Percentiles rank a stretch among this genome's conserved stretches.
Evolutionary conservation across 2,113 vertebrate species (phyloP).

Genomic region (Poicephalus gulielmi): DNA sequence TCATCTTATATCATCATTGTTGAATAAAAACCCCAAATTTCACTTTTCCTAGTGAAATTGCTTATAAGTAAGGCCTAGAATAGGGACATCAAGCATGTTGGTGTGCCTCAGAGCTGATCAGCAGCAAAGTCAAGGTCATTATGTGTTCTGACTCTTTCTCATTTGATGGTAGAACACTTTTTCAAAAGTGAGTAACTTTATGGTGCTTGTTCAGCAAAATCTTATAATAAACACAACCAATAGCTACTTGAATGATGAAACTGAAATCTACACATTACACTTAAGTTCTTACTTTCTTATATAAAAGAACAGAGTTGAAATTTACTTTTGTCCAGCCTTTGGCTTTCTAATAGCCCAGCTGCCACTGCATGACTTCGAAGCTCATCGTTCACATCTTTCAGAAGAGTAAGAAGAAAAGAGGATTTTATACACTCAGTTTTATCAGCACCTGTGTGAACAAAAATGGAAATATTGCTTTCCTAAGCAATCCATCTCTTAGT

Average conservation of each 20-base stretch:
- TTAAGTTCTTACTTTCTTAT: not conserved
- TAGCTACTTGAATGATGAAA: not conserved
- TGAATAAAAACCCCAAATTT: not conserved
- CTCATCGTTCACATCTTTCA: constrained; percentile 68
- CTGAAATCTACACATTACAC: not conserved
- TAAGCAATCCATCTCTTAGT: not conserved
- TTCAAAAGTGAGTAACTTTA: not conserved
- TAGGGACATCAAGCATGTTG: not conserved
- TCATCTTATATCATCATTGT: not conserved
- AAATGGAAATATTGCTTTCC: not conserved
- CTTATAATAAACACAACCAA: not conserved
- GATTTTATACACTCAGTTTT: not conserved
- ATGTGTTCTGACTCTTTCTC: not conserved
- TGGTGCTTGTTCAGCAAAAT: not conserved
- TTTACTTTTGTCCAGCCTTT: not conserved
- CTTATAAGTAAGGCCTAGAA: not conserved
- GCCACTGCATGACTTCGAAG: constrained; percentile 55
- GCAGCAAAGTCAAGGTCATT: not conserved
- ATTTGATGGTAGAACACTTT: not conserved
- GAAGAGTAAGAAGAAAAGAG: constrained; percentile 75
- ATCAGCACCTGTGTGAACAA: not conserved
- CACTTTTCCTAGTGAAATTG: not conserved
- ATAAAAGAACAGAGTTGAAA: not conserved
- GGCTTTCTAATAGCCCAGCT: constrained; percentile 26
- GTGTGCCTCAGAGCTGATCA: not conserved